phyloP scores from a whole-genome alignment of 2,113 vertebrate species.

The Semicossyphus pulcher region DNA sequence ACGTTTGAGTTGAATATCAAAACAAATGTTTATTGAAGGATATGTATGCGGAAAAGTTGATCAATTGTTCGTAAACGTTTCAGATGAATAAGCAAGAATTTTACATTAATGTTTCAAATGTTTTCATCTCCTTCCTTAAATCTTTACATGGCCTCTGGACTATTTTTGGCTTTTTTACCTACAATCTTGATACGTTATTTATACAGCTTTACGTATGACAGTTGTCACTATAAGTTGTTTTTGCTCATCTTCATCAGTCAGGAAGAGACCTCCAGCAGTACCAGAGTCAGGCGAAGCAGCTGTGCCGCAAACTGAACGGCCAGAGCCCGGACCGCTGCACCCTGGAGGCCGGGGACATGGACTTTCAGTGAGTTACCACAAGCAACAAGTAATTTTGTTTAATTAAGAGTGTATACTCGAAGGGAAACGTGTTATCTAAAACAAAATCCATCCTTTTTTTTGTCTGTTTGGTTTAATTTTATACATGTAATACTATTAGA shows the following conservation, averaged over 20 bases:
- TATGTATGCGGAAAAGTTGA: too few species aligned
- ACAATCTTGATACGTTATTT: too few species aligned
- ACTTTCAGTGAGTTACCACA: conserved; percentile 91
- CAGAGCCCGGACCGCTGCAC: conserved; percentile 96
- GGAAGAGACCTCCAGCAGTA: conserved; percentile 95
- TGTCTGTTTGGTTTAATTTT: neutral
- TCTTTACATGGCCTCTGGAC: too few species aligned
- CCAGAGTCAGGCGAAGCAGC: conserved; percentile 96
- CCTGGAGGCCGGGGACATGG: conserved; percentile 90
- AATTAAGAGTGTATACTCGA: neutral
- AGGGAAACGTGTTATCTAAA: too few species aligned
- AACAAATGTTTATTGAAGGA: too few species aligned
- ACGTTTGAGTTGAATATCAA: too few species aligned
- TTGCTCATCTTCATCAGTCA: conserved; percentile 79
- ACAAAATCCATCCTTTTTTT: too few species aligned
- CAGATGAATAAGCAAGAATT: too few species aligned
- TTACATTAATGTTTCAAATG: too few species aligned
- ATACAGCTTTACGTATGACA: neutral
- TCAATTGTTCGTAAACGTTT: too few species aligned
- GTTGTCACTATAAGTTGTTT: neutral
- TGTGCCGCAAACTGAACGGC: conserved; percentile 93
- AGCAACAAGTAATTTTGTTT: neutral
- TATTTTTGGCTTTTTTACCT: too few species aligned
- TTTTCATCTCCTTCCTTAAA: too few species aligned
- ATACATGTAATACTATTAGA: neutral